These are phyloP conservation scores for Octodon degus DNA, from an alignment of 2,113 vertebrate species.

Conservation along the genomic window DNA sequence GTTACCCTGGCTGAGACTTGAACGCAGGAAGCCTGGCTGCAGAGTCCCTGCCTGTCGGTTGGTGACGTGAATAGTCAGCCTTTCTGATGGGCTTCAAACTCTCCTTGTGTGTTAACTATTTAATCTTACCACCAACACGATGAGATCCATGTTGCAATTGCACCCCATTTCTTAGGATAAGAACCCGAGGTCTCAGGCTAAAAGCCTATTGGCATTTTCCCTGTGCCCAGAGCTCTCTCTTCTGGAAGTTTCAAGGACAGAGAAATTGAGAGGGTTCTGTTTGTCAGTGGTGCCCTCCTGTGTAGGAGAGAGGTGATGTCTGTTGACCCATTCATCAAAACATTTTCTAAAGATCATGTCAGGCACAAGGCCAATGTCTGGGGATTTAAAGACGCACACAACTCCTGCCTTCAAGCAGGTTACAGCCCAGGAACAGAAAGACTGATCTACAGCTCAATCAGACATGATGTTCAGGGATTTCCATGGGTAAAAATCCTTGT, in stretches of 20 bases:
- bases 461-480: neutral
- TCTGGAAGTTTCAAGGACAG: constrained; percentile 7
- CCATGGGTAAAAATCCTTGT: neutral
- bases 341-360: neutral
- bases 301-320: neutral
- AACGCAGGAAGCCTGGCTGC: neutral
- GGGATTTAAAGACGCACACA: neutral
- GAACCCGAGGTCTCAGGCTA: neutral
- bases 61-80: neutral
- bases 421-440: neutral
- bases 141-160: fast-evolving
- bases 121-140: neutral
- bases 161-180: neutral
- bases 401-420: neutral
- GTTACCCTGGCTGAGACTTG: neutral
- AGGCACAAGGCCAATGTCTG: neutral
- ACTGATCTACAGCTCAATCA: neutral
- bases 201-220: neutral
- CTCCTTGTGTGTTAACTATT: neutral
- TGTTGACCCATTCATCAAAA: neutral
- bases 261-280: neutral
- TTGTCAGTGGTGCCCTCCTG: neutral
- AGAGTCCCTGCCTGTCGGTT: neutral
- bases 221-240: neutral
- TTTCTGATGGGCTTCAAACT: neutral